Evolutionary conservation across 2,888 invertebrate species (phyloP).

Genomic region (Sesia bembeciformis): DNA sequence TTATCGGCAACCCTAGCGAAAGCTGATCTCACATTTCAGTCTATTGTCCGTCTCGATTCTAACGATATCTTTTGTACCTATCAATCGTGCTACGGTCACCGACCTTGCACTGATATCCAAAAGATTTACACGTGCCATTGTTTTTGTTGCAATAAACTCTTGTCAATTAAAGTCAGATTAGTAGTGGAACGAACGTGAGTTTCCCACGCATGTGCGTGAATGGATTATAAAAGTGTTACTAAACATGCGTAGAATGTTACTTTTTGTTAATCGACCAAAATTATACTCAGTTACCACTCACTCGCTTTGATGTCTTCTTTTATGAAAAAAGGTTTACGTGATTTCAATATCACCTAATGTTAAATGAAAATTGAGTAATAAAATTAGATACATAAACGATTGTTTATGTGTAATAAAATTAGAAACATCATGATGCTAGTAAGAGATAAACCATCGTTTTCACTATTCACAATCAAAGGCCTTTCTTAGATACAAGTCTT

Average conservation of each 20-base stretch:
- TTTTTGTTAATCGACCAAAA: neutral
- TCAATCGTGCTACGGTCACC: conserved; percentile 28
- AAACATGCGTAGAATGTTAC: neutral
- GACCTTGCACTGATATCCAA: conserved; percentile 23
- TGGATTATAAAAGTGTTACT: neutral
- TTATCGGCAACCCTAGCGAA: neutral
- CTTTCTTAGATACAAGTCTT: too few species aligned
- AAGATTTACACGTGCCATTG: conserved; percentile 19
- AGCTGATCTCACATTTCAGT: neutral
- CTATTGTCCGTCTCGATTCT: conserved; percentile 12
- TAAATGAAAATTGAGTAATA: too few species aligned
- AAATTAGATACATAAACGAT: too few species aligned
- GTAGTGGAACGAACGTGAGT: neutral
- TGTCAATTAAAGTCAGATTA: conserved; percentile 18
- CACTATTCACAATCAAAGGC: too few species aligned
- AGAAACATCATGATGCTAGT: too few species aligned
- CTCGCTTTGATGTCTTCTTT: too few species aligned
- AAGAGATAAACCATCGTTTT: too few species aligned
- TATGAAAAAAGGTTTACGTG: too few species aligned
- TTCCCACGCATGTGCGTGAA: neutral
- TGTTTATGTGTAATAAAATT: too few species aligned
- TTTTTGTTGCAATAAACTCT: conserved; percentile 16
- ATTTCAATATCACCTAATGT: too few species aligned
- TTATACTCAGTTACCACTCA: too few species aligned
- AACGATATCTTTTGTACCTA: conserved; percentile 22